These are phyloP conservation scores for Mus spretus DNA, from an alignment of 2,797 vertebrate genomes.

Conservation along the genomic window DNA sequence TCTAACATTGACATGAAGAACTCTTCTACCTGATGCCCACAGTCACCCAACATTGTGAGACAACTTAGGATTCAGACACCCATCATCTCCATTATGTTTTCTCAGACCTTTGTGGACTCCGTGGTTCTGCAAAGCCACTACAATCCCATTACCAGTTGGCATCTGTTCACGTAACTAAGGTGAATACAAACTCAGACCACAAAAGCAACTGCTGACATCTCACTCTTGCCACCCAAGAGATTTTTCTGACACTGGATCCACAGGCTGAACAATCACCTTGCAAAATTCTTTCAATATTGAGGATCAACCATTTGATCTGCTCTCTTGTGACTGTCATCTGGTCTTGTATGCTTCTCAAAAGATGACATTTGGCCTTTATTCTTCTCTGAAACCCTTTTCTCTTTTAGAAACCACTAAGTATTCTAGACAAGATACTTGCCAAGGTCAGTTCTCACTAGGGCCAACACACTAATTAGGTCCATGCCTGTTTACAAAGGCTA, in stretches of 20 bases:
- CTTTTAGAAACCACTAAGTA: conserved; percentile 68
- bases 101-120: conserved; percentile 72
- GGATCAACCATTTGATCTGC: conserved; percentile 49
- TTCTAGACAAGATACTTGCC: conserved; percentile 35
- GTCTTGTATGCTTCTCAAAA: conserved; percentile 51
- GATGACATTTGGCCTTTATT: conserved; percentile 54
- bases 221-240: conserved; percentile 49
- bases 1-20: conserved; percentile 70
- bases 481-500: not conserved
- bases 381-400: conserved; percentile 58
- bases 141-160: conserved; percentile 81
- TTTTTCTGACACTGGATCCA: conserved; percentile 80
- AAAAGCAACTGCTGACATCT: conserved; percentile 79
- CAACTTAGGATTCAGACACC: conserved; percentile 76
- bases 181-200: conserved; percentile 80
- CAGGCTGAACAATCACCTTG: conserved; percentile 68
- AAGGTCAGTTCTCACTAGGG: conserved; percentile 12
- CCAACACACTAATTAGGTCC: not conserved
- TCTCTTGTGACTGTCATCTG: conserved; percentile 37
- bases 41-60: conserved; percentile 77
- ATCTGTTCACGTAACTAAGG: conserved; percentile 80
- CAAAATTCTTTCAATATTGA: conserved; percentile 66
- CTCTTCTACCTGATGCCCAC: conserved; percentile 77
- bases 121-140: conserved; percentile 76
- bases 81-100: conserved; percentile 72